Percentiles rank a stretch among this genome's conserved stretches.
Evolutionary conservation across 2,888 invertebrate genomes (phyloP).

Genomic region (Agonum fuliginosum): DNA sequence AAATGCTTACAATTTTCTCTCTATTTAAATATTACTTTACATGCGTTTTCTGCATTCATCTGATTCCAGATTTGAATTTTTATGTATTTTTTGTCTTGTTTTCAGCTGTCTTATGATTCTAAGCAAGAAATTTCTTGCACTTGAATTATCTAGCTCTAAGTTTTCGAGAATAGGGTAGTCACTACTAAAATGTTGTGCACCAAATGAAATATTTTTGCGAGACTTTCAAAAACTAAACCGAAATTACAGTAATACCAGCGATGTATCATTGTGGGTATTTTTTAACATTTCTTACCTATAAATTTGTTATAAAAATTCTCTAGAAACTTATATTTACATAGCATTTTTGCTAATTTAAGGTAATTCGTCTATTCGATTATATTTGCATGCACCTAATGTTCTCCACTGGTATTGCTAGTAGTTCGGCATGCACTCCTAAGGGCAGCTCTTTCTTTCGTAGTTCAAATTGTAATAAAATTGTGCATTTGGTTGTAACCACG

Average conservation of each 20-base stretch:
- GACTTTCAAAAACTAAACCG: constrained; percentile 29
- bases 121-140: too few relatives aligned
- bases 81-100: too few relatives aligned
- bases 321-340: constrained; percentile 56
- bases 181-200: constrained; percentile 10
- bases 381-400: constrained; percentile 55
- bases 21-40: too few relatives aligned
- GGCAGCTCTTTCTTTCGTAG: constrained; percentile 16
- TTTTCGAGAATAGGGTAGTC: too few relatives aligned
- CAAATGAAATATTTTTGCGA: constrained; percentile 18
- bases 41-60: too few relatives aligned
- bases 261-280: constrained; percentile 30
- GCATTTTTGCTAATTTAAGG: constrained; percentile 42
- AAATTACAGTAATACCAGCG: constrained; percentile 55
- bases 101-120: too few relatives aligned
- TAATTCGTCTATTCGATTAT: constrained; percentile 54
- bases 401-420: constrained; percentile 53
- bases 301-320: constrained; percentile 58
- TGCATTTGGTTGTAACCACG: background rate
- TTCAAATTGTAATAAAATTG: background rate
- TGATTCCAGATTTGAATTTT: too few relatives aligned
- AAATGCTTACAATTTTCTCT: too few relatives aligned
- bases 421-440: constrained; percentile 30
- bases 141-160: too few relatives aligned
- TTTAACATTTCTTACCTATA: constrained; percentile 50